Evolutionary conservation across 2,888 invertebrate species (phyloP), one percentile per base, ranked within the genome.

Genomic region (Athalia rosae): DNA sequence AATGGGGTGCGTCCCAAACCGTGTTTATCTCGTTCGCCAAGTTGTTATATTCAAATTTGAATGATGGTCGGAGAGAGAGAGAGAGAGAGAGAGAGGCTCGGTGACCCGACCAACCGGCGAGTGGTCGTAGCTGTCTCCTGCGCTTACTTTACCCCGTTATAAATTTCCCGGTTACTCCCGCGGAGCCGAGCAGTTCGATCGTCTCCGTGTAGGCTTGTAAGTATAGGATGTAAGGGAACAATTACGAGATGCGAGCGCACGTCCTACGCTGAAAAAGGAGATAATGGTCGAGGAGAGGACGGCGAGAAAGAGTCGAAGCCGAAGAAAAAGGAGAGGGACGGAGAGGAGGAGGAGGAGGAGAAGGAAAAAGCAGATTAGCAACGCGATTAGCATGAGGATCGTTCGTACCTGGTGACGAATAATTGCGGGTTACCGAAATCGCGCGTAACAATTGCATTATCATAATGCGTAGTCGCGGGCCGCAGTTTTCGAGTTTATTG

Each of bases 401-500:
- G 63, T 43, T 9, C 53, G n/a, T 13, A 15, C 8, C 50, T 13
- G 45, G 56, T n/a, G 73, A 77, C 61, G 41, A 73, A 58, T 77
- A 77, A 77, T 77, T 77, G 77, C 77, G 53, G 28, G 62, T 77
- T 77, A 71, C 77, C 77, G 62, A 77, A 77, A 77, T 74, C 28
- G 73, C 73, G 77, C 77, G 77, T 63, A 61, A 73, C 77, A 77
- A 77, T 77, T 77, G 58, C 77, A 77, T 77, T 77, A 77, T 53
- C 77, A 77, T 77, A 77, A 77, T 77, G 77, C 73, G 67, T 15
- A 43, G 50, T 13, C 48, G 48, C 15, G 28, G 11, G 9, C 41
- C 47, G 11, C 47, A 47, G 71, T 43, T 41, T 43, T 9, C n/a
- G 50, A 9, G 41, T 9, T 15, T 13, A 4, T 13, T 62, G 8